These are phyloP conservation scores for Cyprinodon tularosa DNA, from an alignment of 2,113 vertebrate species.

Conservation along the genomic window DNA sequence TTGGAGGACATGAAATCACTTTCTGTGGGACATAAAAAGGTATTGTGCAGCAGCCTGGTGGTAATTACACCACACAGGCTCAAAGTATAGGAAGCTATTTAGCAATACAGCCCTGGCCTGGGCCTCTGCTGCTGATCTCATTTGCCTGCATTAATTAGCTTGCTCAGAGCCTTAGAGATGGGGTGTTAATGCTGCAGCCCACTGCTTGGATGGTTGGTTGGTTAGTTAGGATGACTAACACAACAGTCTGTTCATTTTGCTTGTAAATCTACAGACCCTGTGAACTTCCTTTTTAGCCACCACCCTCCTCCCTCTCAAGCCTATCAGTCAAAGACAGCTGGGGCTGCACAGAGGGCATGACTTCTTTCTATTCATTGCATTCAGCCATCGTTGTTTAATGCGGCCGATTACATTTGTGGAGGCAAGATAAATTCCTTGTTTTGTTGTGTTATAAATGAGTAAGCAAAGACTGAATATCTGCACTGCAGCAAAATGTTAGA, in stretches of 20 bases:
- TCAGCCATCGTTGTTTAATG: conserved; percentile 72
- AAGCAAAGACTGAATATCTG: not conserved
- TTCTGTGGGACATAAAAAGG: conserved; percentile 87
- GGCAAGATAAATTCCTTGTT: conserved; percentile 21
- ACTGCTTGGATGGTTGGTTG: conserved; percentile 79
- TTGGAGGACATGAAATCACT: conserved; percentile 91
- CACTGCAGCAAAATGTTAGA: not conserved
- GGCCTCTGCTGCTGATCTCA: conserved; percentile 95
- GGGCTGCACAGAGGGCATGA: conserved; percentile 89
- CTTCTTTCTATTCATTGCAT: conserved; percentile 89
- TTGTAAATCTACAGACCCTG: conserved; percentile 59
- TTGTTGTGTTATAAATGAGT: conserved; percentile 47
- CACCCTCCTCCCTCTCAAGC: conserved; percentile 69
- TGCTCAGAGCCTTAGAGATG: conserved; percentile 83
- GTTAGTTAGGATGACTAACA: conserved; percentile 84
- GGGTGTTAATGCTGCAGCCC: conserved; percentile 85
- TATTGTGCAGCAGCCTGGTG: conserved; percentile 88
- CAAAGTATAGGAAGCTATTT: conserved; percentile 88
- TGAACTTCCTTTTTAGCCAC: conserved; percentile 66
- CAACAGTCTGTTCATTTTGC: conserved; percentile 86
- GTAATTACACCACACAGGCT: conserved; percentile 90
- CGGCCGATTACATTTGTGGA: conserved; percentile 33
- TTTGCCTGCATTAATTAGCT: conserved; percentile 97
- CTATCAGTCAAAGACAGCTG: conserved; percentile 90
- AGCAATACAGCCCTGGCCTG: conserved; percentile 88